Evolutionary conservation across 1,140 invertebrate genomes (phyloP).

Genomic region (Muscidifurax raptorellus): DNA sequence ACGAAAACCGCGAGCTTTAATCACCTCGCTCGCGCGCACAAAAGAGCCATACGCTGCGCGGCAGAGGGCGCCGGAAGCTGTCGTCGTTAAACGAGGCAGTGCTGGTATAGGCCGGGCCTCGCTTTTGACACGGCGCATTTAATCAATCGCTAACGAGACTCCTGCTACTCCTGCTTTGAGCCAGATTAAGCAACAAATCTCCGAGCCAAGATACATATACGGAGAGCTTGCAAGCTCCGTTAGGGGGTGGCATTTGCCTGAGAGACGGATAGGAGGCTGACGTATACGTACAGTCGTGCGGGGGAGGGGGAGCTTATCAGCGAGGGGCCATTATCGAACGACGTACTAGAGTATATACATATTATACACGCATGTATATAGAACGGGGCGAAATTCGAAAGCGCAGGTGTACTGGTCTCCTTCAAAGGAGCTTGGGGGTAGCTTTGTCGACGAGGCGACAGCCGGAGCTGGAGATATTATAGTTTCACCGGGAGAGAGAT

Average conservation of each 20-base stretch:
- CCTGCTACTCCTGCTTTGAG: conserved; percentile 30
- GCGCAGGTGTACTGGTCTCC: too few species aligned
- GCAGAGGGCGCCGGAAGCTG: too few species aligned
- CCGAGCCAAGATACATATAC: conserved; percentile 11
- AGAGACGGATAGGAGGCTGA: conserved; percentile 13
- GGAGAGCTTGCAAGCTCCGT: not conserved
- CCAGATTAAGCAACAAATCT: conserved; percentile 48
- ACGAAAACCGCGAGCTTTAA: conserved; percentile 21
- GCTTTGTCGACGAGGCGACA: too few species aligned
- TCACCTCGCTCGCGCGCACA: not conserved
- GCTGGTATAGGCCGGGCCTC: not conserved
- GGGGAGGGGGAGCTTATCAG: conserved; percentile 36
- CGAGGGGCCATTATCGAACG: conserved; percentile 26
- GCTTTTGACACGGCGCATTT: conserved; percentile 36
- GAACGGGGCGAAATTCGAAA: not conserved
- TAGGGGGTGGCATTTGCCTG: not conserved
- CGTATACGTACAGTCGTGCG: not conserved
- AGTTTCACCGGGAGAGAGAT: conserved; percentile 35
- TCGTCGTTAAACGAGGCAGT: not conserved
- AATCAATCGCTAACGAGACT: conserved; percentile 50
- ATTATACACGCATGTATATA: not conserved
- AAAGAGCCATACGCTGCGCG: not conserved
- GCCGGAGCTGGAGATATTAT: not conserved
- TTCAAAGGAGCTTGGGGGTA: too few species aligned
- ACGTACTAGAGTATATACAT: not conserved